Base-by-base conservation (phyloP, 2,888 invertebrate species). In the Hirtodrosophila duncani region DNA sequence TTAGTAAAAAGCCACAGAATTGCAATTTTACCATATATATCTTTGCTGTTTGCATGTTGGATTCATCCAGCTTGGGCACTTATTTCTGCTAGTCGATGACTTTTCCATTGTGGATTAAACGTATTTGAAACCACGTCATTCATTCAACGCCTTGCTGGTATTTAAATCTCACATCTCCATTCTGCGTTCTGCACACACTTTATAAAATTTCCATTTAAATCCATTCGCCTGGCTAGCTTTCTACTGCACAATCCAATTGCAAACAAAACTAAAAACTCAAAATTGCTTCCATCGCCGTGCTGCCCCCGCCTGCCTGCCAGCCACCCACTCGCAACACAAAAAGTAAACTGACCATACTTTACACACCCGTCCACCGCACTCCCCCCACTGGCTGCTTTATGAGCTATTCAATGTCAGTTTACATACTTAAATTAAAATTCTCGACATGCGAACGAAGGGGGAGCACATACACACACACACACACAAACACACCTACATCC, bases 371-470 rank as follows among this genome's bases (percentile, higher is more conserved):
- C 72, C 59, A 68, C 62, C 71, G 61, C 68, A 71, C 20, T 14
- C 36, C 11, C 5, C 8, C 14, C 9, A 10, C 57, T 43, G 30
- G 43, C 43, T 33, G n/a, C n/a, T n/a, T n/a, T n/a, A 52, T 59
- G 64, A 75, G 75, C 79, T 79, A 75, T 75, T 80, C 74, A 75
- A 75, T 80, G 75, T 72, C 75, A 75, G 78, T 80, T 75, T 80
- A 77, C 81, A 72, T 77, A 63, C 67, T 80, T 80, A 72, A 75
- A 75, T 75, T 75, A 80, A 75, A 75, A 80, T 80, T 80, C 78
- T 56, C 58, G 53, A 62, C 66, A 63, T 48, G 39, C 46, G 34
- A 45, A 42, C n/a, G 8, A 16, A 16, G 6, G 30, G 11, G 21
- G 9, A 20, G 42, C 20, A 6, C 5, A 29, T 3, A 24, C 13